These are phyloP conservation scores for Fratercula arctica DNA, from an alignment of 2,797 vertebrate species.

Conservation along the genomic window DNA sequence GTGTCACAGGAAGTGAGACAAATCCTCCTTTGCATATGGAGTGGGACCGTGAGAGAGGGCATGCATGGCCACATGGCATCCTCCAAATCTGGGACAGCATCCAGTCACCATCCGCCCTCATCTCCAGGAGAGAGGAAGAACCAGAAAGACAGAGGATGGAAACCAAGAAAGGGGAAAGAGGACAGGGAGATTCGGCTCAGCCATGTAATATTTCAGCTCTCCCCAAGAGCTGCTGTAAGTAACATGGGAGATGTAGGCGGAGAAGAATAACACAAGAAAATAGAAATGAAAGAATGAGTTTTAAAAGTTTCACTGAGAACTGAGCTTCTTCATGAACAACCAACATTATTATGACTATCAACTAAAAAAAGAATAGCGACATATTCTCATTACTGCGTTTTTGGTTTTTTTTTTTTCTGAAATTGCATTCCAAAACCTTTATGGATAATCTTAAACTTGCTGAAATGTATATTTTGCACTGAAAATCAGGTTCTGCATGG, in stretches of 20 bases:
- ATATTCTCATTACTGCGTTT: background rate
- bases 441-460: background rate
- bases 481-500: conserved; percentile 1
- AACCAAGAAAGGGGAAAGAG: background rate
- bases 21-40: background rate
- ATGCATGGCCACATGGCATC: background rate
- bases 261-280: background rate
- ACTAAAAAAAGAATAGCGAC: background rate
- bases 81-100: background rate
- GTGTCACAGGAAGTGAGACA: background rate
- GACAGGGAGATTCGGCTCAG: background rate
- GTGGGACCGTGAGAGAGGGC: background rate
- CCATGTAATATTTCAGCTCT: background rate
- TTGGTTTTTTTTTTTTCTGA: background rate
- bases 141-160: background rate
- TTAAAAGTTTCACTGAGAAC: background rate
- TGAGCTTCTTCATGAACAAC: background rate
- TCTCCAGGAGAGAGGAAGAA: background rate
- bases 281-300: background rate
- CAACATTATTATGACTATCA: background rate
- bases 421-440: background rate
- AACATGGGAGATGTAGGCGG: background rate
- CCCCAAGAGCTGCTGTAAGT: background rate
- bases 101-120: background rate
- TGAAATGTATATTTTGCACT: background rate